Conservation (phyloP, 2,797 vertebrate genomes). For the Sebastes matsubarae region DNA sequence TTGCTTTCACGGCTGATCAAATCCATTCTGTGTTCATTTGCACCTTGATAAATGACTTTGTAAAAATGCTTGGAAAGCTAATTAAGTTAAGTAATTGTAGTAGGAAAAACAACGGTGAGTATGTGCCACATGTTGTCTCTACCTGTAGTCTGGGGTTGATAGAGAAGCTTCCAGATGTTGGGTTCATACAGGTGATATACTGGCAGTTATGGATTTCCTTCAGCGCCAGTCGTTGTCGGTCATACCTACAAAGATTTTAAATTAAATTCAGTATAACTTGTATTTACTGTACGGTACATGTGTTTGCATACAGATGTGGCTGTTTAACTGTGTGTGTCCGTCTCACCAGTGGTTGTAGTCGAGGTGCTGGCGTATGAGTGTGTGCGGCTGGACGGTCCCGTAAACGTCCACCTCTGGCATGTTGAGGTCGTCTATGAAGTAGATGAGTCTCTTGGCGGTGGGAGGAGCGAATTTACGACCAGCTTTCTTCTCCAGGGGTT, state of each 20-base stretch:
- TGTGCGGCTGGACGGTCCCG: conserved; percentile 85
- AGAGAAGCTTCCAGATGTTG: conserved; percentile 93
- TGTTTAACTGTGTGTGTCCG: neutral
- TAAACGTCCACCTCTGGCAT: conserved; percentile 85
- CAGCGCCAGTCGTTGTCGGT: conserved; percentile 91
- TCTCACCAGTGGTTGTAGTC: conserved; percentile 84
- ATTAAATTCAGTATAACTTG: neutral
- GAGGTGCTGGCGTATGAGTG: conserved; percentile 85
- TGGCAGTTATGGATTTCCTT: conserved; percentile 96
- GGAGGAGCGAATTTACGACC: conserved; percentile 84
- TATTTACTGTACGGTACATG: neutral
- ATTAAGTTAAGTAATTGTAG: neutral
- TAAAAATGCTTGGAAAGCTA: neutral
- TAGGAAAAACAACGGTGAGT: neutral
- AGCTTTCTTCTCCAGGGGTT: conserved; percentile 86
- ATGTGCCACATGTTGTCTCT: conserved; percentile 22
- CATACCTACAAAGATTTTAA: conserved; percentile 87
- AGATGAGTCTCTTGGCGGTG: conserved; percentile 84
- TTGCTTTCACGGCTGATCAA: neutral
- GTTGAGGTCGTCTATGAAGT: conserved; percentile 88
- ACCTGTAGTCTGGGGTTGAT: conserved; percentile 92
- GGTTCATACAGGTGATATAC: conserved; percentile 93
- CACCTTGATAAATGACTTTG: neutral
- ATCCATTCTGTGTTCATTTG: neutral
- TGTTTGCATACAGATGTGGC: neutral